Evolutionary conservation across 2,797 vertebrate genomes (phyloP).

Genomic region (Caiman crocodilus): DNA sequence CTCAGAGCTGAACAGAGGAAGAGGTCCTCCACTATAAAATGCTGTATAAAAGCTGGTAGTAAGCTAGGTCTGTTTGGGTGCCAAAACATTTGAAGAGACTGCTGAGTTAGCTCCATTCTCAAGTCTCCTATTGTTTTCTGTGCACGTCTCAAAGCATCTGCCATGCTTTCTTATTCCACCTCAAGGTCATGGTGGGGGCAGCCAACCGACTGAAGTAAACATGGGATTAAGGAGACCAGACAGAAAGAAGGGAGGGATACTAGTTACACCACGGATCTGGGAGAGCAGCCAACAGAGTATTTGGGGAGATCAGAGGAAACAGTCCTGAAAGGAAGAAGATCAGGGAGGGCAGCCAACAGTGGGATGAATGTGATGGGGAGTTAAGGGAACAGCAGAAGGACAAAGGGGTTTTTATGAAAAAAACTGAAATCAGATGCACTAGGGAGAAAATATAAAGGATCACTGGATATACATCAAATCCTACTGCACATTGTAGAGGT

Average conservation of each 20-base stretch:
- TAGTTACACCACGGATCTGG: background rate
- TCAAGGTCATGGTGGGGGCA: background rate
- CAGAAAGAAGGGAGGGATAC: no score
- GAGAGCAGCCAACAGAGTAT: background rate
- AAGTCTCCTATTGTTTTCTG: background rate
- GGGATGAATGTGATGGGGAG: background rate
- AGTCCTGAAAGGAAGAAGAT: background rate
- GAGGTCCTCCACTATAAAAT: background rate
- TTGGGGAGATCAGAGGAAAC: background rate
- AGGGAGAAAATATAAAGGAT: background rate
- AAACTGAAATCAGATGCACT: background rate
- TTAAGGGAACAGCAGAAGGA: background rate
- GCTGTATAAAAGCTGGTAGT: no score
- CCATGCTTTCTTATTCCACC: background rate
- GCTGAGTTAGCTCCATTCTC: background rate
- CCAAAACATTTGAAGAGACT: background rate
- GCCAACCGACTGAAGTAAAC: background rate
- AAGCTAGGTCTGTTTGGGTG: background rate
- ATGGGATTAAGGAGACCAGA: no score
- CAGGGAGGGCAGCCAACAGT: background rate
- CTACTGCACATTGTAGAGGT: no score
- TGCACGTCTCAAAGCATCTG: background rate
- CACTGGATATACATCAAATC: no score
- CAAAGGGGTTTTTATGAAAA: no score
- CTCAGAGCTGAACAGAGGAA: background rate